Evolutionary conservation across 2,797 vertebrate genomes (phyloP).

Genomic region (Heteromormyrus szaboi): DNA sequence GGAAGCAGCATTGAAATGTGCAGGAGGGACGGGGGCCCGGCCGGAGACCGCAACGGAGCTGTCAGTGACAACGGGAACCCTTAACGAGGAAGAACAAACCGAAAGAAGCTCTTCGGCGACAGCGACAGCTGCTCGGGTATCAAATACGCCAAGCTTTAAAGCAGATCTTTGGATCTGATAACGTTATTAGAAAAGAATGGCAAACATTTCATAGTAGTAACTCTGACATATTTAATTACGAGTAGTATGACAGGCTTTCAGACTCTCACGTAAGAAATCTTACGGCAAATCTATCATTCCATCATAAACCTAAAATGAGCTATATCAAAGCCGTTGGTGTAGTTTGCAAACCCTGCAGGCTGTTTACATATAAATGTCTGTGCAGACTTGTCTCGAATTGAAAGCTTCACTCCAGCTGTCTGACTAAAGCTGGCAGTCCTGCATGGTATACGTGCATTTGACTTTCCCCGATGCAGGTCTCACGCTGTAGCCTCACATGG

Average conservation of each 20-base stretch:
- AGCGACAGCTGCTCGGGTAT: neutral
- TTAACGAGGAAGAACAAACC: neutral
- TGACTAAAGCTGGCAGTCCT: neutral
- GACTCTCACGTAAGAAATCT: neutral
- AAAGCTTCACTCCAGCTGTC: neutral
- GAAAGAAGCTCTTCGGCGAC: neutral
- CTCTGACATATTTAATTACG: neutral
- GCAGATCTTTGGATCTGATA: neutral
- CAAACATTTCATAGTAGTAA: neutral
- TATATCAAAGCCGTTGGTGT: neutral
- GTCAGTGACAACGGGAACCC: too few species aligned
- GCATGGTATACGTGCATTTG: neutral
- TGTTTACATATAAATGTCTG: neutral
- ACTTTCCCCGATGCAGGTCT: neutral
- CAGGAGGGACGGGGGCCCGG: neutral
- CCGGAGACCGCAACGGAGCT: neutral
- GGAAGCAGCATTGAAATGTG: slow-evolving; percentile 12
- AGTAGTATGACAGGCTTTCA: neutral
- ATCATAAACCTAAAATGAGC: neutral
- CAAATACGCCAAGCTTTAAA: neutral
- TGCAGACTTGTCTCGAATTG: neutral
- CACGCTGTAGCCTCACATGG: neutral
- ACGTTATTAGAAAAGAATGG: neutral
- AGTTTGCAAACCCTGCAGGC: neutral
- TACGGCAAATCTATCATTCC: neutral